phyloP scores from a whole-genome alignment of 2,113 vertebrate species.

The Austrofundulus limnaeus region DNA sequence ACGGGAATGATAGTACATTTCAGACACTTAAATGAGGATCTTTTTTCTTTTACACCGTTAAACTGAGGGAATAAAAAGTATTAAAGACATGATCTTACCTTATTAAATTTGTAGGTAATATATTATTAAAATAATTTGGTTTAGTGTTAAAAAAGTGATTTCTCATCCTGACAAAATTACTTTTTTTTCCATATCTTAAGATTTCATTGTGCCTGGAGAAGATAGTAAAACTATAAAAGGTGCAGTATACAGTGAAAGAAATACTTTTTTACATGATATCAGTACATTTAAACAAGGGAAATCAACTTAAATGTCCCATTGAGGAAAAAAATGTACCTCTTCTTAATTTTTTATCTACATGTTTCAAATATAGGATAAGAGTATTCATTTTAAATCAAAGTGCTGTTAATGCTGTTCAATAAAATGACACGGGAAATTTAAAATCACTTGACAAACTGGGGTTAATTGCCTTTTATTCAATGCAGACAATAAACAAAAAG shows the following conservation, averaged over 20 bases:
- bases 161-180: not conserved
- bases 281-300: too few species aligned
- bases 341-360: too few species aligned
- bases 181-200: too few species aligned
- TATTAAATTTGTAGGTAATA: not conserved
- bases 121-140: not conserved
- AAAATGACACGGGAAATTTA: not conserved
- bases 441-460: not conserved
- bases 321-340: too few species aligned
- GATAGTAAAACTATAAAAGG: too few species aligned
- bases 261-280: not conserved
- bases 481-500: not conserved
- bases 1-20: not conserved
- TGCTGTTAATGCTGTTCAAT: not conserved
- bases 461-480: not conserved
- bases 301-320: too few species aligned
- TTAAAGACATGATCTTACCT: too few species aligned
- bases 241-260: not conserved
- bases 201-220: too few species aligned
- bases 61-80: not conserved
- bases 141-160: not conserved
- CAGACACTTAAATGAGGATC: not conserved
- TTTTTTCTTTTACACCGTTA: not conserved
- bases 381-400: not conserved
- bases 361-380: not conserved